Evolutionary conservation across 2,888 invertebrate genomes (phyloP).

Genomic region (Himalopsyche anomala): DNA sequence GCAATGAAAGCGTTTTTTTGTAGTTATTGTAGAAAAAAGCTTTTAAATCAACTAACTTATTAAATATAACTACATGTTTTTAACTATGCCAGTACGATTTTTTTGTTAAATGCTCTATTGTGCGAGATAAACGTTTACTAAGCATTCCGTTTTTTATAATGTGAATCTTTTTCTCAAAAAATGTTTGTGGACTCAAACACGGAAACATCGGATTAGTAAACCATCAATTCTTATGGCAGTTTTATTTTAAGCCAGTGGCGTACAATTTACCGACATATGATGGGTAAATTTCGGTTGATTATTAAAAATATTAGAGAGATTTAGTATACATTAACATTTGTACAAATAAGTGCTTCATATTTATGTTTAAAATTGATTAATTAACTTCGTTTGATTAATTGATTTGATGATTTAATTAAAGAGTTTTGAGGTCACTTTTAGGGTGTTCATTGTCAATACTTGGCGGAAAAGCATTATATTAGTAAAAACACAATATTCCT

Average conservation of each 20-base stretch:
- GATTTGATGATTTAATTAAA: no score
- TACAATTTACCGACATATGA: not conserved
- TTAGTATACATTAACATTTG: no score
- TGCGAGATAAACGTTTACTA: constrained; percentile 7
- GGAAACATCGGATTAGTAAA: constrained; percentile 30
- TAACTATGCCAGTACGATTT: not conserved
- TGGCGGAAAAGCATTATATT: no score
- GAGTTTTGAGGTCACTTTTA: no score
- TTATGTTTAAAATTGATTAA: no score
- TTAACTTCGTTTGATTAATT: no score
- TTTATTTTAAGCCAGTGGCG: not conserved
- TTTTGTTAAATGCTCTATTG: constrained; percentile 1
- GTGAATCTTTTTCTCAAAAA: constrained; percentile 1
- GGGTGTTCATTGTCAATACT: no score
- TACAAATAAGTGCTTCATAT: no score
- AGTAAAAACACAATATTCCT: no score
- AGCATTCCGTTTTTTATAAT: constrained; percentile 20
- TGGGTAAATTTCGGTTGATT: no score
- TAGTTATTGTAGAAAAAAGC: not conserved
- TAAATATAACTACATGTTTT: not conserved
- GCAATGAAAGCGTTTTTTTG: no score
- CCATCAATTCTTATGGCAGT: constrained; percentile 20
- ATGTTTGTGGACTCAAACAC: constrained; percentile 4
- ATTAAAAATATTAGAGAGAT: no score
- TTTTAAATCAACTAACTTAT: not conserved